Base-by-base conservation (phyloP, 2,113 vertebrate genomes). In the Ochotona princeps region DNA sequence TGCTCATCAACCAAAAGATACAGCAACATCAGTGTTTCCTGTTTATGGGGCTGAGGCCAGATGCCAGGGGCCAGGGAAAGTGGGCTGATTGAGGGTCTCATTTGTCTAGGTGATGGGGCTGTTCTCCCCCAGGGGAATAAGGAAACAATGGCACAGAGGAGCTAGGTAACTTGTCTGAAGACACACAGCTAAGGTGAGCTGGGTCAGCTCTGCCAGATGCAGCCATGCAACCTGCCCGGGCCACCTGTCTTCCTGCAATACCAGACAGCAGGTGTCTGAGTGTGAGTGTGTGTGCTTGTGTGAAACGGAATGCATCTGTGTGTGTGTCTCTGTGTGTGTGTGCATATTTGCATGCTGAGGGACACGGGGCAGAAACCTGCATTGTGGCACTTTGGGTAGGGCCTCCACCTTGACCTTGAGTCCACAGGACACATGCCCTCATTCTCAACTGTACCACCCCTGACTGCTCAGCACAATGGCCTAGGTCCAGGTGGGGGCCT, bases 1-100 rank as follows among this genome's bases (percentile, higher is more conserved):
- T 2, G 8, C n/a, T 61, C 35, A 51, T 44, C 17, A 21, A 47
- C 20, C 18, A 69, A 21, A 25, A 49, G 80, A 14, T 2, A 44
- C 6, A 30, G 25, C 2, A 4, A n/a, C 44, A 15, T 4, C 5
- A 12, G 3, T 5, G 28, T 21, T 13, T 8, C 13, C 0, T 2
- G 4, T 13, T 21, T 17, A 11, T 0, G 8, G 47, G 78, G 54
- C 25, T 20, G 61, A 84, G 1, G 2, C 54, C 15, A 2, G 0
- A 51, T 12, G 1, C 7, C 10, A 2, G 10, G 26, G 28, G 21
- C 72, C 32, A 8, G 23, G 76, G 17, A 35, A 13, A 28, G 5
- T 8, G 0, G 78, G 4, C 7, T 78, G 44, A 30, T 1, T 8
- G 1, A 44, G 14, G 35, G 20, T n/a, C 20, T 47, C 38, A 74